phyloP scores from a whole-genome alignment of 1,140 invertebrate species.

The Chironomus tepperi region DNA sequence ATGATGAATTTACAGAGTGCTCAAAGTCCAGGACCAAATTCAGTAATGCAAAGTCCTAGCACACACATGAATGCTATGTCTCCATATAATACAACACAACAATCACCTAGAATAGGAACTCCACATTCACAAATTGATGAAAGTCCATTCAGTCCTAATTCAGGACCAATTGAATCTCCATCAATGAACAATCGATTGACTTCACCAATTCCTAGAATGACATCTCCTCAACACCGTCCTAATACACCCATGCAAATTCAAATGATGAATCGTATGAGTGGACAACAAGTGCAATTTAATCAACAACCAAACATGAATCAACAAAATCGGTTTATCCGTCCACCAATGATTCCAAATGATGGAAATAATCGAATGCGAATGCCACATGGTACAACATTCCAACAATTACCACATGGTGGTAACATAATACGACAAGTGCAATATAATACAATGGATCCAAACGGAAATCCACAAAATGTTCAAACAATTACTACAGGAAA shows the following conservation, averaged over 20 bases:
- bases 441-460: constrained; percentile 29
- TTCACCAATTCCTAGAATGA: constrained; percentile 44
- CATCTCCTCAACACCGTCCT: constrained; percentile 48
- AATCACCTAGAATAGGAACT: constrained; percentile 50
- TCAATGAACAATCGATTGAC: constrained; percentile 36
- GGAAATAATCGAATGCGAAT: constrained; percentile 23
- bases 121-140: constrained; percentile 51
- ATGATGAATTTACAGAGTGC: constrained; percentile 45
- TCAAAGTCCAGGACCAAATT: constrained; percentile 48
- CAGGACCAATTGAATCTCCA: constrained; percentile 38
- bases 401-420: constrained; percentile 28
- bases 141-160: constrained; percentile 43
- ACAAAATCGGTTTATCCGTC: constrained; percentile 36
- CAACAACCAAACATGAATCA: constrained; percentile 35
- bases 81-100: constrained; percentile 45
- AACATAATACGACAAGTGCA: constrained; percentile 27
- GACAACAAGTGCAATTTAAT: constrained; percentile 44
- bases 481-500: constrained; percentile 26
- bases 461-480: constrained; percentile 29
- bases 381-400: neutral
- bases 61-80: constrained; percentile 44
- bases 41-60: constrained; percentile 45
- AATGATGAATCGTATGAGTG: constrained; percentile 41
- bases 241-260: constrained; percentile 30
- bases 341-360: constrained; percentile 26